Evolutionary conservation across 2,888 invertebrate species (phyloP).

Genomic region (Sialis fuliginosa): DNA sequence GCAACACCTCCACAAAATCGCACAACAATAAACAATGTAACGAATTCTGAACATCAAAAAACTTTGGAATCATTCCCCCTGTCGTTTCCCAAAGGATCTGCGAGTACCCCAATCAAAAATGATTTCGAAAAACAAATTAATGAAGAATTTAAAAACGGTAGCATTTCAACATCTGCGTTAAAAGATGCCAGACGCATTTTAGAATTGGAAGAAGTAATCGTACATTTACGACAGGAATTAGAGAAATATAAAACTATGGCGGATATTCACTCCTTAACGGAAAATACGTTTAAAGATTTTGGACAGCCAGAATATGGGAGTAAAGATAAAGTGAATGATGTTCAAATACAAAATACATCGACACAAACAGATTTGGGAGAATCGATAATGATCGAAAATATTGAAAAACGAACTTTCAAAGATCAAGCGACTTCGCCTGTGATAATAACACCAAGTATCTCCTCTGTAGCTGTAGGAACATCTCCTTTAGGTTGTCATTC

Average conservation of each 20-base stretch:
- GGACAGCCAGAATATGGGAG: conserved; percentile 24
- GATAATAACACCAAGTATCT: no score
- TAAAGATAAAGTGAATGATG: neutral
- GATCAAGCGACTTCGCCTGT: no score
- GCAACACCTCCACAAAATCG: no score
- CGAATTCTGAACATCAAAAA: neutral
- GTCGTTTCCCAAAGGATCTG: neutral
- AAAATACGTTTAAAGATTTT: conserved; percentile 32
- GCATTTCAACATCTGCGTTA: conserved; percentile 1
- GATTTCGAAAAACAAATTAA: conserved; percentile 2
- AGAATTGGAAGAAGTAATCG: conserved; percentile 23
- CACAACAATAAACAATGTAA: neutral
- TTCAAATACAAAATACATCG: neutral
- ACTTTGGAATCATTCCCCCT: neutral
- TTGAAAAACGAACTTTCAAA: no score
- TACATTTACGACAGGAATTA: conserved; percentile 28
- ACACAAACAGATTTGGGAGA: neutral
- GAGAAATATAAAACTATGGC: conserved; percentile 37
- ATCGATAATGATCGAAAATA: neutral
- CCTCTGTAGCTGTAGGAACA: no score
- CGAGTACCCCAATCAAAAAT: neutral
- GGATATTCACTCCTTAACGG: conserved; percentile 34
- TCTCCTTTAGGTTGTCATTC: no score
- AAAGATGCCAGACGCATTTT: conserved; percentile 14
- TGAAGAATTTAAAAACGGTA: conserved; percentile 4